phyloP scores from a whole-genome alignment of 2,113 vertebrate genomes.

The Mustelus asterias region DNA sequence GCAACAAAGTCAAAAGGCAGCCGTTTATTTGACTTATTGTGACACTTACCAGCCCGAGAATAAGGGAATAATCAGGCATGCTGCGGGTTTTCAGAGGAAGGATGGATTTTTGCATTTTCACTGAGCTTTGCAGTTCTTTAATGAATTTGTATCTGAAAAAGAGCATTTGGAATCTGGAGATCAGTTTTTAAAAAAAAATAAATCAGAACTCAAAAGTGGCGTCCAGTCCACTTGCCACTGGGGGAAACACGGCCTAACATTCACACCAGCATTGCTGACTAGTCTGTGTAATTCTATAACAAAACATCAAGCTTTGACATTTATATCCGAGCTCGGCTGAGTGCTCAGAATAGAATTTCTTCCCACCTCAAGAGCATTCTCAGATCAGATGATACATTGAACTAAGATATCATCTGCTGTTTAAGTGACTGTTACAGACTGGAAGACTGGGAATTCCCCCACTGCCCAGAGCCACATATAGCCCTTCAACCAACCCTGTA shows the following conservation, averaged over 20 bases:
- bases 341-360: background rate
- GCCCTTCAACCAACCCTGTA: background rate
- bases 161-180: too few relatives aligned
- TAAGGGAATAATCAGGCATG: conserved; percentile 16
- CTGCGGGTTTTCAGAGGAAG: conserved; percentile 39
- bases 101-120: conserved; percentile 18
- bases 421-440: background rate
- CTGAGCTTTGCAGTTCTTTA: background rate
- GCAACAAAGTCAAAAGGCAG: background rate
- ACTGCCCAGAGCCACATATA: too few relatives aligned
- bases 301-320: background rate
- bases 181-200: too few relatives aligned
- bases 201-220: background rate
- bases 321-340: background rate
- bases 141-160: conserved; percentile 16
- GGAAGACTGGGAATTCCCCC: background rate
- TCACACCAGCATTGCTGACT: background rate
- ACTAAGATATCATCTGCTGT: background rate
- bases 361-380: background rate
- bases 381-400: background rate
- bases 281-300: background rate
- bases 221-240: background rate
- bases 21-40: background rate
- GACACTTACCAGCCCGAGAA: conserved; percentile 35
- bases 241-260: background rate